Evolutionary conservation across 2,797 vertebrate species (phyloP).

Genomic region (Enteromius thamalakanensis): DNA sequence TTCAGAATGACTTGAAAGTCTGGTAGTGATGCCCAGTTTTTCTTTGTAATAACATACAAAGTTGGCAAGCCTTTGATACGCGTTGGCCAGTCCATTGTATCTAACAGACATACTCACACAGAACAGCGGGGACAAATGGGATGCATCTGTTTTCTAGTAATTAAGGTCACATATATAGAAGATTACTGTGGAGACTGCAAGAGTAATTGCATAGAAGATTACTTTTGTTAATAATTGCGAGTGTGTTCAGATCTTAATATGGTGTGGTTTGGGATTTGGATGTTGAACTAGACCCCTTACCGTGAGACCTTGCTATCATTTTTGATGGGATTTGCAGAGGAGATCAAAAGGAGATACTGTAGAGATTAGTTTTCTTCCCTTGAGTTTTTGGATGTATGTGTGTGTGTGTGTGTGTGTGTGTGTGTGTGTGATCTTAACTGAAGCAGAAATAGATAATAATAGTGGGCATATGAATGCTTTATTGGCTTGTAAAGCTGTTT

Average conservation of each 20-base stretch:
- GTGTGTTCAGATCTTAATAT: conserved; percentile 6
- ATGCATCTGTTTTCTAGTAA: background rate
- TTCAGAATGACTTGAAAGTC: background rate
- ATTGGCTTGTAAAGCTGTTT: background rate
- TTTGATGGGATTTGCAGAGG: conserved; percentile 23
- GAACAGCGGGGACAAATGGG: background rate
- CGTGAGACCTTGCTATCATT: conserved; percentile 9
- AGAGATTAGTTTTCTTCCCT: conserved; percentile 1
- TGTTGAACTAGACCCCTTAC: background rate
- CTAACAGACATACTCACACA: background rate
- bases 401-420: too few species aligned
- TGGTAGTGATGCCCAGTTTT: background rate
- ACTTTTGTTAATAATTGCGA: background rate
- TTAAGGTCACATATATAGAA: background rate
- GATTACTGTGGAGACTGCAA: background rate
- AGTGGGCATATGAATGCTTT: background rate
- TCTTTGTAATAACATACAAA: background rate
- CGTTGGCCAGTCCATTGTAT: background rate
- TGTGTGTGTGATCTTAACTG: background rate
- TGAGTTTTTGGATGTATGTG: background rate
- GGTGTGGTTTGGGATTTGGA: conserved; percentile 20
- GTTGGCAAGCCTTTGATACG: background rate
- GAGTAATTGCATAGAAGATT: conserved; percentile 1
- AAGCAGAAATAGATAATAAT: background rate
- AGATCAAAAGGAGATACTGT: conserved; percentile 16